Percentiles rank a stretch among this genome's conserved stretches.
Evolutionary conservation across 2,888 invertebrate genomes (phyloP).

Genomic region (Phorcus lineatus): DNA sequence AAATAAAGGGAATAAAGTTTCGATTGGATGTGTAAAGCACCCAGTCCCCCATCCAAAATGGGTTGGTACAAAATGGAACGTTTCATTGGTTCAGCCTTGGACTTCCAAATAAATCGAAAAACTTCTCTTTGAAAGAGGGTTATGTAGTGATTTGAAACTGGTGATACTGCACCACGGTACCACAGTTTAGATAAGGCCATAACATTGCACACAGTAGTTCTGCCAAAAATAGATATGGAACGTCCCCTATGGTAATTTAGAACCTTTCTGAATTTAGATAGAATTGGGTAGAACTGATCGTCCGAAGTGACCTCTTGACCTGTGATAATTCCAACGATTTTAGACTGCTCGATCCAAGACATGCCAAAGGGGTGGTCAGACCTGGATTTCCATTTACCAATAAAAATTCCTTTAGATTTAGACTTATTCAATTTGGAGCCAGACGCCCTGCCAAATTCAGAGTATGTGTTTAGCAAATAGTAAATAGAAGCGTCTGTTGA

Average conservation of each 20-base stretch:
- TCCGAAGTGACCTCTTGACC: slow-evolving; percentile 33
- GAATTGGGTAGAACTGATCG: neutral
- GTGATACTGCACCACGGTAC: slow-evolving; percentile 23
- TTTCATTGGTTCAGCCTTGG: slow-evolving; percentile 21
- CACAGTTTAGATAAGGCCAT: slow-evolving; percentile 33
- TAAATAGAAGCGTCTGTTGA: slow-evolving; percentile 6
- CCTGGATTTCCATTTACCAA: slow-evolving; percentile 23
- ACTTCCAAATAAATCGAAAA: slow-evolving; percentile 34
- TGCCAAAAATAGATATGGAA: slow-evolving; percentile 33
- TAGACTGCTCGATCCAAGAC: slow-evolving; percentile 39
- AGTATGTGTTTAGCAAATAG: neutral
- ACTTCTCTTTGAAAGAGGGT: slow-evolving; percentile 26
- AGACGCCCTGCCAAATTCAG: slow-evolving; percentile 9
- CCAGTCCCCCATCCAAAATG: slow-evolving; percentile 31
- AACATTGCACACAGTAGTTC: slow-evolving; percentile 29
- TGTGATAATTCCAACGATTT: slow-evolving; percentile 38
- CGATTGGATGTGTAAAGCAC: slow-evolving; percentile 26
- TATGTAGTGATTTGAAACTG: slow-evolving; percentile 26
- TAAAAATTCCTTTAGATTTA: slow-evolving; percentile 20
- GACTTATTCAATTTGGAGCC: slow-evolving; percentile 27
- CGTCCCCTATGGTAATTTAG: neutral
- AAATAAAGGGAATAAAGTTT: slow-evolving; percentile 29
- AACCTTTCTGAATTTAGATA: neutral
- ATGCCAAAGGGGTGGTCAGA: slow-evolving; percentile 29
- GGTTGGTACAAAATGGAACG: slow-evolving; percentile 27